phyloP scores from a whole-genome alignment of 37 sponge, comb jelly and placozoan species.

The Tethya wilhelma region DNA sequence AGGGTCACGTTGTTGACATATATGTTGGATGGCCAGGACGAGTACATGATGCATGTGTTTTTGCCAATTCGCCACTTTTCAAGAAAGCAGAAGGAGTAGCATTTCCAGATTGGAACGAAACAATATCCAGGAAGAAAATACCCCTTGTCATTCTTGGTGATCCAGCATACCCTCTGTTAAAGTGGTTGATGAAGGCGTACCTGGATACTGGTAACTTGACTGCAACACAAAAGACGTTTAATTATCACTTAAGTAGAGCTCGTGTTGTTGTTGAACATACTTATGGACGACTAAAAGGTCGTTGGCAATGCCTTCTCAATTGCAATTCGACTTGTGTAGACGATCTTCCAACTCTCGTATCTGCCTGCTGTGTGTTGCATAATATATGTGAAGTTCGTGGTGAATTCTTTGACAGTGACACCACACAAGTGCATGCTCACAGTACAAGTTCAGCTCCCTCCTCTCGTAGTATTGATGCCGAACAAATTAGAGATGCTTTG shows the following conservation, averaged over 20 bases:
- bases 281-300: too few species aligned
- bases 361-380: too few species aligned
- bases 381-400: not conserved
- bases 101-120: not conserved
- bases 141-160: too few species aligned
- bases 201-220: not conserved
- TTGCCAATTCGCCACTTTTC: conserved; percentile 37
- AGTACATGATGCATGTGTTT: conserved; percentile 55
- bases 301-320: not conserved
- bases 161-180: too few species aligned
- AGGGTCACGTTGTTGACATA: conserved; percentile 12
- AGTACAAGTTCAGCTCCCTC: too few species aligned
- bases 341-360: not conserved
- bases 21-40: conserved; percentile 56
- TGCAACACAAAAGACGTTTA: not conserved
- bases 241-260: not conserved
- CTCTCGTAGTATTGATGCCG: too few species aligned
- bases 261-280: too few species aligned
- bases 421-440: too few species aligned
- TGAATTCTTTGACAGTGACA: not conserved
- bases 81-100: not conserved
- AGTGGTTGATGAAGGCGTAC: too few species aligned
- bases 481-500: too few species aligned
- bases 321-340: not conserved
- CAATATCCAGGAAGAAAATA: conserved; percentile 1